Evolutionary conservation across 2,113 vertebrate genomes (phyloP).

Genomic region (Upupa epops): DNA sequence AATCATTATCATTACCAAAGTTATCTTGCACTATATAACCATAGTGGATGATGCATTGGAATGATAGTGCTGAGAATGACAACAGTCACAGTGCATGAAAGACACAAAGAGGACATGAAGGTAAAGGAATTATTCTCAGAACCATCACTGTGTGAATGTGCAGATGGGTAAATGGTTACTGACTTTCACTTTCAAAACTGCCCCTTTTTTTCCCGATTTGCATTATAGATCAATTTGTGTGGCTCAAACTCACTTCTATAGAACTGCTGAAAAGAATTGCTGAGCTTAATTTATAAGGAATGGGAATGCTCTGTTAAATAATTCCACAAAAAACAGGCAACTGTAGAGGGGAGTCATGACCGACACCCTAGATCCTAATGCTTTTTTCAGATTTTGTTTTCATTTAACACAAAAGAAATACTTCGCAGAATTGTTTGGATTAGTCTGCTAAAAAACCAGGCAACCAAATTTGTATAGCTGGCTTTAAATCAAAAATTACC

Average conservation of each 20-base stretch:
- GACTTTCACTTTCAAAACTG: not conserved
- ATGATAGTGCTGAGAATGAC: constrained; percentile 21
- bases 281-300: not conserved
- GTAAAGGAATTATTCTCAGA: not conserved
- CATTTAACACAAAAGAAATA: not conserved
- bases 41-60: constrained; percentile 7
- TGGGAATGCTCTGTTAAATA: not conserved
- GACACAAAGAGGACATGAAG: constrained; percentile 6
- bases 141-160: not conserved
- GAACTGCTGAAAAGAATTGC: not conserved
- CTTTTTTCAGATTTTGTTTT: not conserved
- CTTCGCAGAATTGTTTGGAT: not conserved
- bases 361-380: not conserved
- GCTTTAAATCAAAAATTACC: not conserved
- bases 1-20: not conserved
- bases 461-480: not conserved
- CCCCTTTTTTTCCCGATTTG: not conserved
- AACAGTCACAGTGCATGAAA: constrained; percentile 6
- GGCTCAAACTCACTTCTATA: not conserved
- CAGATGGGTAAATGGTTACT: not conserved
- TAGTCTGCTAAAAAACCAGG: not conserved
- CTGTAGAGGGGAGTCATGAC: not conserved
- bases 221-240: not conserved
- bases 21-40: not conserved
- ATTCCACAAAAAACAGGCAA: not conserved